Evolutionary conservation across 2,113 vertebrate species (phyloP).

Genomic region (Cyprinodon tularosa): DNA sequence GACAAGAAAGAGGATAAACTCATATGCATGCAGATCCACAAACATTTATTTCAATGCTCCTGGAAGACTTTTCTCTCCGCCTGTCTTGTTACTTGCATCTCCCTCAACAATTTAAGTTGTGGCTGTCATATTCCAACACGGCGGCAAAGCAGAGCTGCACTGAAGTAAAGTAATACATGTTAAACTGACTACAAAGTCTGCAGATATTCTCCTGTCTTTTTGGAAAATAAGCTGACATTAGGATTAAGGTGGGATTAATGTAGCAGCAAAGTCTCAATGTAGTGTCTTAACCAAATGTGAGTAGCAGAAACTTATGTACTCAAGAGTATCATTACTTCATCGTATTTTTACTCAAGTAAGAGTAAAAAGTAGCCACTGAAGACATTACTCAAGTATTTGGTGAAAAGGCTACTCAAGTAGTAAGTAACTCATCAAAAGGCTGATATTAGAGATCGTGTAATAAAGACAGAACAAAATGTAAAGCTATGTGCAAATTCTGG

Average conservation of each 20-base stretch:
- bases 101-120: conserved; percentile 58
- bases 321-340: no score
- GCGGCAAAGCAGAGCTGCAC: conserved; percentile 20
- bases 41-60: neutral
- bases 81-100: conserved; percentile 43
- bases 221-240: conserved; percentile 12
- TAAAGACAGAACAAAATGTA: no score
- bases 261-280: neutral
- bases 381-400: no score
- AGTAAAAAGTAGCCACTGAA: no score
- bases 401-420: no score
- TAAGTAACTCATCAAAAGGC: no score
- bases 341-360: no score
- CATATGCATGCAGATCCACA: neutral
- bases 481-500: no score
- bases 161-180: conserved; percentile 56
- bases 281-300: neutral
- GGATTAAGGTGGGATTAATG: conserved; percentile 9
- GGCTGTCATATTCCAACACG: conserved; percentile 53
- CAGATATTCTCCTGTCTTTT: conserved; percentile 33
- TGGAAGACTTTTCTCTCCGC: conserved; percentile 29
- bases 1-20: conserved; percentile 8
- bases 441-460: no score
- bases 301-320: no score
- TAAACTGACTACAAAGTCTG: conserved; percentile 55